Conservation (phyloP, 1,140 invertebrate species). For the Anastrepha ludens region DNA sequence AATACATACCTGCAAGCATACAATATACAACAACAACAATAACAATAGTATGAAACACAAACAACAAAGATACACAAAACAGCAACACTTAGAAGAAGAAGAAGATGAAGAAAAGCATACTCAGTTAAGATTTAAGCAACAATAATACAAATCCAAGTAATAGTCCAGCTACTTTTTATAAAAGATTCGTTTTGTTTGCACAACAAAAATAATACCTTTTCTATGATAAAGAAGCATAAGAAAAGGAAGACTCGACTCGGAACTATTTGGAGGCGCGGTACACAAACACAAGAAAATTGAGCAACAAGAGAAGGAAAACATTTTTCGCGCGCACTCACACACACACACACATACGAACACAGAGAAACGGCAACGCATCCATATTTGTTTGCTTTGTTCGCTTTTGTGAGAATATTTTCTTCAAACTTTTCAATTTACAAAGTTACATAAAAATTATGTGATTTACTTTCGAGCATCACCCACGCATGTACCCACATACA, state of each 20-base stretch:
- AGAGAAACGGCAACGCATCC: background rate
- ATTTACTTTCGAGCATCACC: too few relatives aligned
- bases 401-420: background rate
- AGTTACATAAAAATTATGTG: too few relatives aligned
- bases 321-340: background rate
- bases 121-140: background rate
- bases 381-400: background rate
- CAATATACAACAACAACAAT: background rate
- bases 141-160: background rate
- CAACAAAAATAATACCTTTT: background rate
- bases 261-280: background rate
- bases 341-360: background rate
- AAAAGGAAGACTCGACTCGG: background rate
- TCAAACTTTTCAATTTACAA: background rate
- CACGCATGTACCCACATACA: too few relatives aligned
- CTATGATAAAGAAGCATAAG: background rate
- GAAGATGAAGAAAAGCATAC: background rate
- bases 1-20: background rate
- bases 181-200: background rate
- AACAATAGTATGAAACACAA: background rate
- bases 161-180: slow-evolving; percentile 27
- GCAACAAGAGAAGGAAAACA: too few relatives aligned
- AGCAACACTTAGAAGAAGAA: background rate
- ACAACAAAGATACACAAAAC: background rate
- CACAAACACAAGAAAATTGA: background rate